Conservation (phyloP, 2,797 vertebrate species). For the Coregonus sp. region DNA sequence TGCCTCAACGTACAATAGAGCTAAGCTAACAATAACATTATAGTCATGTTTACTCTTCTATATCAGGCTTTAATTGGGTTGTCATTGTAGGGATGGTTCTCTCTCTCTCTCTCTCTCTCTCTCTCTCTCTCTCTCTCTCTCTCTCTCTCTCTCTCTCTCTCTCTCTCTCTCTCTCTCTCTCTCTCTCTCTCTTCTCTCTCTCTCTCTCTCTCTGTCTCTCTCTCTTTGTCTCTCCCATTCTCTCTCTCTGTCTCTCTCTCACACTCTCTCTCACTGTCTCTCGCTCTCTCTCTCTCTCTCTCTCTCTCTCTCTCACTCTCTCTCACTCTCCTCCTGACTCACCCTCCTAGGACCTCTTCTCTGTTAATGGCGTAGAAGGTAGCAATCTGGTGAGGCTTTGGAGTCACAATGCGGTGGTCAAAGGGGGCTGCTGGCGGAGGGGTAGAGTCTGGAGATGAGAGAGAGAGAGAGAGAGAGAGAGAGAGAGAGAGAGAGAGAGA, state of each 20-base stretch:
- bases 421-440: conserved; percentile 87
- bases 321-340: conserved; percentile 57
- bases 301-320: not conserved
- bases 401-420: conserved; percentile 88
- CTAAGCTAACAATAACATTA: not conserved
- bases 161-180: not conserved
- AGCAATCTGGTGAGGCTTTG: conserved; percentile 83
- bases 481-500: no score
- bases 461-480: conserved; percentile 6
- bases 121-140: not conserved
- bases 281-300: not conserved
- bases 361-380: conserved; percentile 85
- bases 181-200: no score
- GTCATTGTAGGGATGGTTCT: not conserved
- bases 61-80: not conserved
- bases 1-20: not conserved
- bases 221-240: no score
- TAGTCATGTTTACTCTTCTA: not conserved
- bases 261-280: not conserved
- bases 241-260: no score
- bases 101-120: no score
- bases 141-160: no score
- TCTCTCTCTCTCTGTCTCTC: no score
- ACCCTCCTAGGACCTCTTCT: conserved; percentile 92
- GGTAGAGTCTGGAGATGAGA: conserved; percentile 74